Base-by-base conservation (phyloP, 2,888 invertebrate species). In the Mylabris sibirica region DNA sequence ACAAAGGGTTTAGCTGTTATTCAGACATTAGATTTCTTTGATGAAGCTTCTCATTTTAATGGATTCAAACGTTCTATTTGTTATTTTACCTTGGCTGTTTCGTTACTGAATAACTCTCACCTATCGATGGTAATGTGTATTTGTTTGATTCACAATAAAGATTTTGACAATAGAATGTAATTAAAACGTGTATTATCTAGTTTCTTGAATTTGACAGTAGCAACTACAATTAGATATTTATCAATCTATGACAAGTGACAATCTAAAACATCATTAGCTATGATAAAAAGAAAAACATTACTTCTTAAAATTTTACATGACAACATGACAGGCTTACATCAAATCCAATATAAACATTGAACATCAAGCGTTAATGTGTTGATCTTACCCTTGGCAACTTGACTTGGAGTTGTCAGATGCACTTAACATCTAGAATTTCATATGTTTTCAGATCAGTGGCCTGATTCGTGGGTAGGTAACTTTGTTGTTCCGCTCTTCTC, bases 331-430 rank as follows among this genome's bases (percentile, higher is more conserved):
- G 78, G 75, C 8, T 79, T 79, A 81, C 81, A 81, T 82, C 81
- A 81, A 81, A 81, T 75, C 78, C 76, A 79, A 81, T 79, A 80
- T 79, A 81, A 81, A 81, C 79, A 79, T 78, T 70, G 72, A 71
- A 65, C 68, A 70, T 75, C 44, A 72, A 66, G 67, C 79, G 78
- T 77, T 81, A 81, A 81, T 81, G 80, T 80, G 80, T 81, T 81
- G 80, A 80, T 80, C 78, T 80, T 77, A 76, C 73, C 75, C 75
- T 70, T 65, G 62, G 67, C 70, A 60, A 63, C 67, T 64, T 67
- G 66, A 68, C 67, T 30, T 71, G 75, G 72, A 74, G 74, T 78
- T 78, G 77, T 75, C 77, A 77, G 75, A 72, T 72, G 72, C 76
- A 76, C 76, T 78, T 78, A 78, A 73, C 74, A 75, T 75, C 73